Percentiles rank a stretch among this genome's conserved stretches.
These are phyloP conservation scores for Stegana nigrithorax DNA, from an alignment of 2,888 invertebrate genomes.

Conservation along the genomic window DNA sequence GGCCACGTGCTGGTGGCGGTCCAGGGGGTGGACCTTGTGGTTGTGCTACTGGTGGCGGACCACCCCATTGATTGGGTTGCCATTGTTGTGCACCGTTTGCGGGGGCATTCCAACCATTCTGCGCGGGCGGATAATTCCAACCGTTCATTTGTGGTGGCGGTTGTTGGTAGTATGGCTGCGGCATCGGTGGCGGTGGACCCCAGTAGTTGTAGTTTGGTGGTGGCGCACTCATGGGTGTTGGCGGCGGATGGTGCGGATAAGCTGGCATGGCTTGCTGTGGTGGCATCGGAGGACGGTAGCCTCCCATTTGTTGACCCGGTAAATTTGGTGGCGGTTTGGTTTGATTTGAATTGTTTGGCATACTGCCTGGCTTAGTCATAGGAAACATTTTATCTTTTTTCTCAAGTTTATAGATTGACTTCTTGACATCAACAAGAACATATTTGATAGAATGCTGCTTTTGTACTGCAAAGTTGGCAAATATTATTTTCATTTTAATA, in stretches of 20 bases:
- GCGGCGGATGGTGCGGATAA: conserved; percentile 51
- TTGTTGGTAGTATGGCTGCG: conserved; percentile 53
- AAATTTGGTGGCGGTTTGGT: conserved; percentile 49
- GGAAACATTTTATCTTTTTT: conserved; percentile 63
- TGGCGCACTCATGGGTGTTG: conserved; percentile 52
- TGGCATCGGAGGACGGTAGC: conserved; percentile 49
- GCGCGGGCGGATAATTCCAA: conserved; percentile 59
- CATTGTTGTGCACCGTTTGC: conserved; percentile 52
- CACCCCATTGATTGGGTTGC: conserved; percentile 56
- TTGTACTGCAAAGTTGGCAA: conserved; percentile 72
- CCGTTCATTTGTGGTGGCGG: conserved; percentile 68
- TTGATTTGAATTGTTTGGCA: background rate
- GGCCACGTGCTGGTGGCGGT: conserved; percentile 42
- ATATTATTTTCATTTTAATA: background rate
- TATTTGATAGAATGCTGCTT: conserved; percentile 86
- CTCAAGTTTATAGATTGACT: conserved; percentile 88
- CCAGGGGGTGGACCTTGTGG: conserved; percentile 24
- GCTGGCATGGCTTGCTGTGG: conserved; percentile 48
- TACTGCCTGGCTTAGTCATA: conserved; percentile 29
- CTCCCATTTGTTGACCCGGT: conserved; percentile 44
- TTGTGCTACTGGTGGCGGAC: conserved; percentile 46
- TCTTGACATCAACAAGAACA: conserved; percentile 89
- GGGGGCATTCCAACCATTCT: conserved; percentile 60
- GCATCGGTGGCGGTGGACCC: conserved; percentile 54
- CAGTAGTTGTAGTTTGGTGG: conserved; percentile 64